These are phyloP conservation scores for Ictidomys tridecemlineatus DNA, from an alignment of 2,113 vertebrate genomes.

Conservation along the genomic window DNA sequence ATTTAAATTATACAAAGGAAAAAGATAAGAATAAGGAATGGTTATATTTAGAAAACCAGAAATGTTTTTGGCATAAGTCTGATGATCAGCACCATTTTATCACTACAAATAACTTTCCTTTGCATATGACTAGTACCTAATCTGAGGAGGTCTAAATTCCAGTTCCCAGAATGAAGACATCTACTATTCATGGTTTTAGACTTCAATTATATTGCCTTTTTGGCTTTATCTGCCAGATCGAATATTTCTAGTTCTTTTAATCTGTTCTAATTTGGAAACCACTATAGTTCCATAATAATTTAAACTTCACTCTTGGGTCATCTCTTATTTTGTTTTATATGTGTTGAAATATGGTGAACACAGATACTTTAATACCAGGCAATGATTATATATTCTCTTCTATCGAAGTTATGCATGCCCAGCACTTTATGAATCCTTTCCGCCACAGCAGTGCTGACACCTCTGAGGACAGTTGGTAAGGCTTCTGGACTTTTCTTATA, in stretches of 20 bases:
- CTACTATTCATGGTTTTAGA: not conserved
- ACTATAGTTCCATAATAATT: not conserved
- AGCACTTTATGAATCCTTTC: not conserved
- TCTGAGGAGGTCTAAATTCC: not conserved
- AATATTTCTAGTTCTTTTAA: conserved; percentile 28
- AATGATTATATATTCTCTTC: conserved; percentile 22
- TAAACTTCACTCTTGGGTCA: not conserved
- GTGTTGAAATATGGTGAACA: not conserved
- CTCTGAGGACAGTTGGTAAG: not conserved
- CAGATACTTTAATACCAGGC: not conserved
- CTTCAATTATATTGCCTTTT: not conserved
- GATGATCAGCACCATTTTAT: not conserved
- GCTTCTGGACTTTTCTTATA: not conserved
- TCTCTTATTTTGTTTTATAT: not conserved
- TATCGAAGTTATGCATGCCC: not conserved
- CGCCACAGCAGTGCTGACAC: not conserved
- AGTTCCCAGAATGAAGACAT: conserved; percentile 12
- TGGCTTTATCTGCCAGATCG: not conserved
- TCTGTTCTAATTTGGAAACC: not conserved
- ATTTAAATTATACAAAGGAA: conserved; percentile 41
- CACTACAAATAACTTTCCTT: conserved; percentile 1
- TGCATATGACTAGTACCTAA: not conserved
- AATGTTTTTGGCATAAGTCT: conserved; percentile 29
- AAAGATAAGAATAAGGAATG: conserved; percentile 9
- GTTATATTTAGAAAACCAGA: not conserved